Conservation (phyloP, 2,888 invertebrate species). For the Polymixis lichenea region DNA sequence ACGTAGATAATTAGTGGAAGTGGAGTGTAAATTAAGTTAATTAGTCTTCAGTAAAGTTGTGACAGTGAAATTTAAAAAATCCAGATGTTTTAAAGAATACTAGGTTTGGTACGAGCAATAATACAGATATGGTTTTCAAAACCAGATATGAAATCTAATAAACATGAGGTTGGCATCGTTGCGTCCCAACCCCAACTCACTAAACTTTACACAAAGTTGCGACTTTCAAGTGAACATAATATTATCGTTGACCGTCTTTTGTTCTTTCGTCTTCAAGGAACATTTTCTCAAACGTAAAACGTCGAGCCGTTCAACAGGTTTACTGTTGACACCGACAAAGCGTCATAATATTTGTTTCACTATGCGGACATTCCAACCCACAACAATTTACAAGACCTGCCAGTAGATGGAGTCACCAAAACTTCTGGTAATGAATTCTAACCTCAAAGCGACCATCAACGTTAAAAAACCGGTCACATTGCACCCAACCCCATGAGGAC, state of each 20-base stretch:
- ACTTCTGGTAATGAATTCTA: no score
- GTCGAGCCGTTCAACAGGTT: slow-evolving; percentile 10
- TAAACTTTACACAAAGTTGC: no score
- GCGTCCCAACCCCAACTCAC: no score
- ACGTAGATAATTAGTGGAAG: background rate
- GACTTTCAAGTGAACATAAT: background rate
- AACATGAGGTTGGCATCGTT: no score
- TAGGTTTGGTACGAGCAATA: background rate
- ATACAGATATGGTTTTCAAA: background rate
- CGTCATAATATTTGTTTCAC: slow-evolving; percentile 5
- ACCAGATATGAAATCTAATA: background rate
- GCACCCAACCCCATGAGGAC: no score
- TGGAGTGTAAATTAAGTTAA: background rate
- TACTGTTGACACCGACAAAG: slow-evolving; percentile 2
- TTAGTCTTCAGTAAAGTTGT: background rate
- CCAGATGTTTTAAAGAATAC: background rate
- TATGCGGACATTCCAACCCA: no score
- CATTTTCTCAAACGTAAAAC: slow-evolving; percentile 5
- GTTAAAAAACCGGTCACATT: no score
- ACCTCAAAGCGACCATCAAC: no score
- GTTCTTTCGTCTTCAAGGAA: background rate
- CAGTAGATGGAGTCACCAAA: no score
- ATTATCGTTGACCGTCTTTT: no score
- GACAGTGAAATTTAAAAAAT: background rate
- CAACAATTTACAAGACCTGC: no score